These are phyloP conservation scores for Anhinga rufa DNA, from an alignment of 2,113 vertebrate genomes.

Conservation along the genomic window DNA sequence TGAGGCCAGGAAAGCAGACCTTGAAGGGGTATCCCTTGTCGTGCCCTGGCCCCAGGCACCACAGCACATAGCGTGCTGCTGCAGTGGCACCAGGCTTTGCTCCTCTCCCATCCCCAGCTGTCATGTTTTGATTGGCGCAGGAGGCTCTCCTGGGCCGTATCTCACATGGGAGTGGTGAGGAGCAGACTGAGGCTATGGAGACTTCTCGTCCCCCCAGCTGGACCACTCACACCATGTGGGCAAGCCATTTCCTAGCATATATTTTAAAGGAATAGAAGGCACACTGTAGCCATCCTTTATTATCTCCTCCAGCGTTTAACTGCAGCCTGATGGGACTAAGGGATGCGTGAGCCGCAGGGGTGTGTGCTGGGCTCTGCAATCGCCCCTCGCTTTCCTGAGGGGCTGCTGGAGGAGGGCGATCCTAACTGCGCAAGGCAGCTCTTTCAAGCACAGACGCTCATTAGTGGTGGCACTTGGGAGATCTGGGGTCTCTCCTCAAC, in stretches of 20 bases:
- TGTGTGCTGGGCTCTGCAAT: accelerated
- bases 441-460: background rate
- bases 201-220: background rate
- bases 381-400: background rate
- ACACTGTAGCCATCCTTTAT: background rate
- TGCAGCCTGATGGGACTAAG: background rate
- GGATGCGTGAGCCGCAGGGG: accelerated
- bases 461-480: background rate
- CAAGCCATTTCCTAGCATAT: background rate
- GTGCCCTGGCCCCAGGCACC: background rate
- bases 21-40: background rate
- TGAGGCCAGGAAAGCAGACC: background rate
- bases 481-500: background rate
- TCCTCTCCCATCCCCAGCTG: background rate
- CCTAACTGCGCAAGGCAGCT: background rate
- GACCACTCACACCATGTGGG: background rate
- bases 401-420: background rate
- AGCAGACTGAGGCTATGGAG: background rate
- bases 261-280: background rate
- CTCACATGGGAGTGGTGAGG: background rate
- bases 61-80: accelerated
- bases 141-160: background rate
- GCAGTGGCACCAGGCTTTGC: background rate
- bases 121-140: accelerated
- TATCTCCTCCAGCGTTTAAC: background rate